These are phyloP conservation scores for Halcyon malimbica DNA, from an alignment of 2,113 vertebrate species.

Conservation along the genomic window DNA sequence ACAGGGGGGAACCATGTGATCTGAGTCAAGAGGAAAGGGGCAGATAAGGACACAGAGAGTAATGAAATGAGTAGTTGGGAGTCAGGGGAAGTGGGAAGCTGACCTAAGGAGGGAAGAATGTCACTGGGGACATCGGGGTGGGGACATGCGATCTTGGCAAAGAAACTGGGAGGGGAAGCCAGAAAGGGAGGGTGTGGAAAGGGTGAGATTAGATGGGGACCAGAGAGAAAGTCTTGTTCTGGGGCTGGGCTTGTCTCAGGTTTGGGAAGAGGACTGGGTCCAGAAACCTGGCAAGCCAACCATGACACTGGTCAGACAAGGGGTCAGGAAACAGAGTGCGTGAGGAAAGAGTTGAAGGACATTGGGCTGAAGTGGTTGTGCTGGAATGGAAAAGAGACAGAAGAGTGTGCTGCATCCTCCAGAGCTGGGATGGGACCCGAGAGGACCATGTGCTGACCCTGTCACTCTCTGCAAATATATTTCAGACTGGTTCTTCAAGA, in stretches of 20 bases:
- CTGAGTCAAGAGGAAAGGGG: background rate
- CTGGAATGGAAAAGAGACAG: background rate
- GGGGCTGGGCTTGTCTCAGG: background rate
- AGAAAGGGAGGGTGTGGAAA: conserved; percentile 4
- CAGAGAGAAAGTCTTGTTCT: background rate
- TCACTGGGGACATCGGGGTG: background rate
- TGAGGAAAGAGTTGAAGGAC: background rate
- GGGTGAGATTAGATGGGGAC: background rate
- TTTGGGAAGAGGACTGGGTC: background rate
- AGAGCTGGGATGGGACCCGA: background rate
- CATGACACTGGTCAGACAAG: background rate
- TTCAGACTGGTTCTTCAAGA: background rate
- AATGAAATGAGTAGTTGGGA: background rate
- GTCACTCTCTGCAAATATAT: background rate
- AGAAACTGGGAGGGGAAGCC: conserved; percentile 1
- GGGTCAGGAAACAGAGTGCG: background rate
- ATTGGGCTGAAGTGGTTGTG: background rate
- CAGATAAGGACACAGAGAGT: conserved; percentile 3
- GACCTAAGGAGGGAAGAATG: conserved; percentile 46
- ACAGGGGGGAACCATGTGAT: background rate
- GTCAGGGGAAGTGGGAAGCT: conserved; percentile 32
- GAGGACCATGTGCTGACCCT: background rate
- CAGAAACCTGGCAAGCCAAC: rapidly evolving
- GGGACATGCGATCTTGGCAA: background rate
- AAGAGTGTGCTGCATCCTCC: background rate